Percentiles rank a stretch among this genome's conserved stretches.
These are phyloP conservation scores for Tenrec ecaudatus DNA, from an alignment of 2,113 vertebrate genomes.

Conservation along the genomic window DNA sequence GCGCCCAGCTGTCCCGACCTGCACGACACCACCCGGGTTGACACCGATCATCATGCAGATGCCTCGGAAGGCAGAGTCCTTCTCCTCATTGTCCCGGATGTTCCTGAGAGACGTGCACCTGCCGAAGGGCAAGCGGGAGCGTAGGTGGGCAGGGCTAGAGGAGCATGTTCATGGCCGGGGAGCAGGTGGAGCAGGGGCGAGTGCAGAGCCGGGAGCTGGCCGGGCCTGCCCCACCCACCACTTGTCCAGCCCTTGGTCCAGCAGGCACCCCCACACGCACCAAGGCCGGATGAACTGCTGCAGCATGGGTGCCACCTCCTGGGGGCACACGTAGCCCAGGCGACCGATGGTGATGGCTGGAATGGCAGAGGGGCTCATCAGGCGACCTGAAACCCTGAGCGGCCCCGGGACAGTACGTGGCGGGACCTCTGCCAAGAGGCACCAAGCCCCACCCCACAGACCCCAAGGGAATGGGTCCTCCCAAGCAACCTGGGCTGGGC, in stretches of 20 bases:
- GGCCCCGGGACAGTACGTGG: constrained; percentile 81
- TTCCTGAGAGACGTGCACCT: constrained; percentile 96
- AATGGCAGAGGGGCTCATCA: constrained; percentile 82
- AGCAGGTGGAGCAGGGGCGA: neutral
- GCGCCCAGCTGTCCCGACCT: constrained; percentile 86
- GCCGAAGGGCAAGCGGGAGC: neutral
- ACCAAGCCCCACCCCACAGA: constrained; percentile 62
- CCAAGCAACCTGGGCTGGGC: neutral
- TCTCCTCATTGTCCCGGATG: constrained; percentile 97
- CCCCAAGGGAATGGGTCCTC: constrained; percentile 45
- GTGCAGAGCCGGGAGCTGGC: neutral
- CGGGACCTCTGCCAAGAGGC: constrained; percentile 65
- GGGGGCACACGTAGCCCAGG: constrained; percentile 96
- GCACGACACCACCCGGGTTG: constrained; percentile 95
- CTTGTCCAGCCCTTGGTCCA: neutral
- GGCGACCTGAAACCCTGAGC: constrained; percentile 83
- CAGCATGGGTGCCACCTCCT: constrained; percentile 96
- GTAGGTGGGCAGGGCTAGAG: neutral
- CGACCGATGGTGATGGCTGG: constrained; percentile 96
- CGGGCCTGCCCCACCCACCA: neutral
- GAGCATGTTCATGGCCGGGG: neutral
- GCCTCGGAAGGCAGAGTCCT: constrained; percentile 95
- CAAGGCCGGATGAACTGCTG: constrained; percentile 97
- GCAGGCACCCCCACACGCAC: constrained; percentile 84
- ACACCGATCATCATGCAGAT: constrained; percentile 98